These are phyloP conservation scores for Bufo bufo DNA, from an alignment of 2,113 vertebrate species.

Conservation along the genomic window DNA sequence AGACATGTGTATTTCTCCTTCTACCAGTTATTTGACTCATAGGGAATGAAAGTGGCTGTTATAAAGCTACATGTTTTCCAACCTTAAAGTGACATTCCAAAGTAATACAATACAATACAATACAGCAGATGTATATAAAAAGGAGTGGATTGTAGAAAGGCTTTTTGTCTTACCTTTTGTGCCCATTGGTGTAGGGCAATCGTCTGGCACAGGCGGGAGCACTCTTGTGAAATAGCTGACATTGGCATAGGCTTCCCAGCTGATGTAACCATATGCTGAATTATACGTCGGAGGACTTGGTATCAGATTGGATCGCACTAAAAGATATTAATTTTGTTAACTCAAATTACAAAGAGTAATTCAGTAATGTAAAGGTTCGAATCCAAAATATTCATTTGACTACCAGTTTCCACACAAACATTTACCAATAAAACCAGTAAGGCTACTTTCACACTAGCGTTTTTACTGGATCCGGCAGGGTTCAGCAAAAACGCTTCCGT, in stretches of 20 bases:
- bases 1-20: not conserved
- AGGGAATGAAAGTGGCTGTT: not conserved
- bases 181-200: constrained; percentile 90
- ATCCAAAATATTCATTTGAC: too few relatives aligned
- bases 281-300: constrained; percentile 94
- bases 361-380: too few relatives aligned
- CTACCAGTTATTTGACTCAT: not conserved
- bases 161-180: constrained; percentile 78
- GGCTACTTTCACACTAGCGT: too few relatives aligned
- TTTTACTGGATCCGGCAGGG: too few relatives aligned
- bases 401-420: too few relatives aligned
- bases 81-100: not conserved
- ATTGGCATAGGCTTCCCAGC: constrained; percentile 91
- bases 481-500: too few relatives aligned
- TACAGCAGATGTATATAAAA: not conserved
- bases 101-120: too few relatives aligned
- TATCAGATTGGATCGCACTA: constrained; percentile 85
- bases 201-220: constrained; percentile 84
- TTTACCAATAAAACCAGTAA: too few relatives aligned
- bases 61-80: not conserved
- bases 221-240: constrained; percentile 87
- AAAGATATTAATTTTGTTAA: constrained; percentile 1
- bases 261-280: constrained; percentile 84
- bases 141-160: not conserved
- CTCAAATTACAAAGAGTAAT: too few relatives aligned